phyloP scores from a whole-genome alignment of 2,797 vertebrate species.

The Eurystomus glaucurus region DNA sequence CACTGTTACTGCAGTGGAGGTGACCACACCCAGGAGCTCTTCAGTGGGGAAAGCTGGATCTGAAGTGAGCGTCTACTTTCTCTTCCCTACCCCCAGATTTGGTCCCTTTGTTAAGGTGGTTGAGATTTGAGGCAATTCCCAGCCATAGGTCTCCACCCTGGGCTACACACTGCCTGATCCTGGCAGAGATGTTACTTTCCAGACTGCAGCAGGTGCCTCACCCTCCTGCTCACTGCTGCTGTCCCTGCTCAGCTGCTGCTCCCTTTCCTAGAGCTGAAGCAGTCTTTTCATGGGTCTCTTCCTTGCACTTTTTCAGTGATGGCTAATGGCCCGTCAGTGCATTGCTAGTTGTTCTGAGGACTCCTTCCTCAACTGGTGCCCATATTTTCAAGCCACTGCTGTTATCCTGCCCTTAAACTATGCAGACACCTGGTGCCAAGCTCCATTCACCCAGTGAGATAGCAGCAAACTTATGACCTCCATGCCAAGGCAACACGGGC shows the following conservation, averaged over 20 bases:
- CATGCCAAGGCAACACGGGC: fast-evolving
- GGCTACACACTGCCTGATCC: fast-evolving
- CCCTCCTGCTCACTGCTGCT: neutral
- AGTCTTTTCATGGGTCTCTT: neutral
- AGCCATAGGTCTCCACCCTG: fast-evolving
- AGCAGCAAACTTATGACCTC: neutral
- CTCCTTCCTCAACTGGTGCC: neutral
- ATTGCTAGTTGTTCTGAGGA: fast-evolving
- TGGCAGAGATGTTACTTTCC: neutral
- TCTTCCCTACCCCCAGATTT: neutral
- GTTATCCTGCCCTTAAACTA: fast-evolving
- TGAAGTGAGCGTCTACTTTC: neutral
- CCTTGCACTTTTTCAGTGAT: fast-evolving
- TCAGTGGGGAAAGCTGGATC: neutral
- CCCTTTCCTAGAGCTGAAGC: neutral
- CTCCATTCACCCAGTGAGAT: neutral
- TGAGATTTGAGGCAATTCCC: neutral
- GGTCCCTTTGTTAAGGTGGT: neutral
- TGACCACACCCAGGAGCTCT: neutral
- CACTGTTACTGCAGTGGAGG: neutral
- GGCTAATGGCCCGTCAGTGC: fast-evolving
- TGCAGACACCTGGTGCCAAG: neutral
- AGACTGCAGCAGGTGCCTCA: neutral
- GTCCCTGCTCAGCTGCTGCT: neutral
- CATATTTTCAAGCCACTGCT: neutral